These are phyloP conservation scores for Heliconius himera DNA, from an alignment of 1,140 invertebrate species.

Conservation along the genomic window DNA sequence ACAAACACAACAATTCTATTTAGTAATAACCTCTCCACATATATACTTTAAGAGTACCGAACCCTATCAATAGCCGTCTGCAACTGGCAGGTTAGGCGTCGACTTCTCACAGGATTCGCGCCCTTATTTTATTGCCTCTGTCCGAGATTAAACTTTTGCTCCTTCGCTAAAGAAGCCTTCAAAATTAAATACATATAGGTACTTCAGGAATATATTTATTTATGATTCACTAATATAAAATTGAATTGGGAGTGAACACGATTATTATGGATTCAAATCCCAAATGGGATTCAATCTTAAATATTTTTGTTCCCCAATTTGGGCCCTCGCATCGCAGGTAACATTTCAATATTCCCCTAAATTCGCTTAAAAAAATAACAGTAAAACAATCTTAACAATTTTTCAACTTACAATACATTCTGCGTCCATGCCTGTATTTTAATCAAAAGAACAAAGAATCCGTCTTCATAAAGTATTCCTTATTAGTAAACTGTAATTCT, in stretches of 20 bases:
- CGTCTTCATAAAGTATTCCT: constrained; percentile 23
- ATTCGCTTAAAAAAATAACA: background rate
- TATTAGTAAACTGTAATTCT: constrained; percentile 38
- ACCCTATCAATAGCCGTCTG: constrained; percentile 80
- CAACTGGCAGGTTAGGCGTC: constrained; percentile 72
- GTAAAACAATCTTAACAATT: background rate
- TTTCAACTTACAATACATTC: background rate
- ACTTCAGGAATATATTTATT: background rate
- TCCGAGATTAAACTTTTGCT: constrained; percentile 76
- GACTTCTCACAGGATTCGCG: constrained; percentile 73
- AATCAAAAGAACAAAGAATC: background rate
- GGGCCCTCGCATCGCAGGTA: background rate
- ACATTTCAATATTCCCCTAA: background rate
- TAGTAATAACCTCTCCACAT: constrained; percentile 52
- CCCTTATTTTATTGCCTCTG: constrained; percentile 79
- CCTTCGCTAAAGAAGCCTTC: constrained; percentile 59
- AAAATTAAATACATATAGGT: constrained; percentile 23
- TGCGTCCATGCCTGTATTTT: background rate
- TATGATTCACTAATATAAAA: background rate
- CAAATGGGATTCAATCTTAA: background rate
- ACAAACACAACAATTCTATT: background rate
- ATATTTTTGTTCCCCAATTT: background rate
- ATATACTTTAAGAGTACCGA: constrained; percentile 50
- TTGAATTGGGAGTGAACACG: background rate
- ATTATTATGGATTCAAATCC: background rate